Evolutionary conservation across 2,113 vertebrate species (phyloP).

Genomic region (Semnornis frantzii): DNA sequence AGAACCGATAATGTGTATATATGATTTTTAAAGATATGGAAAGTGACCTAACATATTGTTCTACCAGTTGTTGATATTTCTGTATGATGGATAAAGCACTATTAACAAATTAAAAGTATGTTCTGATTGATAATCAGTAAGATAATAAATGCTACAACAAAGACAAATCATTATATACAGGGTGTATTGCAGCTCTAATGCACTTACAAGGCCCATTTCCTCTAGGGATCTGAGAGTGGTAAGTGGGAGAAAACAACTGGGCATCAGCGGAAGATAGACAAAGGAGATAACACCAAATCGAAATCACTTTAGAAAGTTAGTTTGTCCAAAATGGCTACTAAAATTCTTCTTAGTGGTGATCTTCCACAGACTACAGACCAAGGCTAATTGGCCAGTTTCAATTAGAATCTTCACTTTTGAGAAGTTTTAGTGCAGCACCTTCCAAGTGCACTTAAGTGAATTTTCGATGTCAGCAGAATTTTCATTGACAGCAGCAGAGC

Average conservation of each 20-base stretch:
- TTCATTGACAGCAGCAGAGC: background rate
- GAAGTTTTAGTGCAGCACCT: background rate
- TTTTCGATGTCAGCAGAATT: background rate
- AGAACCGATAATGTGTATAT: background rate
- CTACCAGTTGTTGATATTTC: background rate
- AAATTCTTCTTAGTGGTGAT: background rate
- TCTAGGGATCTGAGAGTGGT: background rate
- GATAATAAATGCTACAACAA: background rate
- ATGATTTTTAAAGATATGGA: background rate
- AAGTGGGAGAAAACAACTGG: background rate
- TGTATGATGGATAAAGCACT: accelerated
- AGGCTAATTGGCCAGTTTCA: background rate
- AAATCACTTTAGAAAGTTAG: background rate
- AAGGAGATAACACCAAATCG: background rate
- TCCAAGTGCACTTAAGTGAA: background rate
- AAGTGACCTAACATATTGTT: background rate
- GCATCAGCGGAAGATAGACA: background rate
- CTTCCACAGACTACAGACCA: background rate
- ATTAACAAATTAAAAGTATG: background rate
- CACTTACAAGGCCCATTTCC: background rate
- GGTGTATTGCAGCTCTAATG: background rate
- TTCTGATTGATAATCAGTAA: background rate
- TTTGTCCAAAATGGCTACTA: background rate
- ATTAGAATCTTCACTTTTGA: background rate
- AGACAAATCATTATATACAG: background rate